phyloP scores from a whole-genome alignment of 2,797 vertebrate genomes.

The Sebastes variabilis region DNA sequence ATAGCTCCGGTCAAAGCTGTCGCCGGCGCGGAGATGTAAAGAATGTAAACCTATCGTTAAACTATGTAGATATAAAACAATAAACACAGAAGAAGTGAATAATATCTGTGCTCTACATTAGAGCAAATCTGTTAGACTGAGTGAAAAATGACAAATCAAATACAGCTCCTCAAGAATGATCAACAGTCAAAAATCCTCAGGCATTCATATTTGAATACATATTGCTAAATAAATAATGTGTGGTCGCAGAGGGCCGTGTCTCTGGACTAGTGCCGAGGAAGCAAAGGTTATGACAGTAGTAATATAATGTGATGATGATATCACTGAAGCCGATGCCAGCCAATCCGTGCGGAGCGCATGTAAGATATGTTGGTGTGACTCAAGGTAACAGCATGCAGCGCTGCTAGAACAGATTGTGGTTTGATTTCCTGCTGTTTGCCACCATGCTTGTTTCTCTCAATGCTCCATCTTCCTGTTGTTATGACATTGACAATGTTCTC shows the following conservation, averaged over 20 bases:
- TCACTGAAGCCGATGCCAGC: background rate
- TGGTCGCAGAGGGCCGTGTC: background rate
- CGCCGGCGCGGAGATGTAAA: no score
- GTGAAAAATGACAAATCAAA: background rate
- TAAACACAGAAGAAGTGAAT: background rate
- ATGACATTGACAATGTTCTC: background rate
- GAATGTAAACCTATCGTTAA: background rate
- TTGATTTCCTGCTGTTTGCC: conserved; percentile 18
- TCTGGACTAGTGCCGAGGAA: conserved; percentile 5
- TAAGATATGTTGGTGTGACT: conserved; percentile 23
- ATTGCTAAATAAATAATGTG: background rate
- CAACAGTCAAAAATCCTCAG: background rate
- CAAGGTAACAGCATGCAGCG: conserved; percentile 10
- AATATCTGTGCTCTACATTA: background rate
- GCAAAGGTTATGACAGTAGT: background rate
- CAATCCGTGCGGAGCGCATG: background rate
- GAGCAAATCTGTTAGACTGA: background rate
- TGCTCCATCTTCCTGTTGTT: background rate
- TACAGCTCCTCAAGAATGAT: background rate
- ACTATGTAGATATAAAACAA: background rate
- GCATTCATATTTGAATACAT: background rate
- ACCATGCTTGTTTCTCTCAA: background rate
- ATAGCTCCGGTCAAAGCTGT: no score
- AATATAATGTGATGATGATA: conserved; percentile 4
- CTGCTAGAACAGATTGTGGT: conserved; percentile 1